Evolutionary conservation across 2,113 vertebrate genomes (phyloP), one percentile per base, ranked within the genome.

Genomic region (Pyrgilauda ruficollis): DNA sequence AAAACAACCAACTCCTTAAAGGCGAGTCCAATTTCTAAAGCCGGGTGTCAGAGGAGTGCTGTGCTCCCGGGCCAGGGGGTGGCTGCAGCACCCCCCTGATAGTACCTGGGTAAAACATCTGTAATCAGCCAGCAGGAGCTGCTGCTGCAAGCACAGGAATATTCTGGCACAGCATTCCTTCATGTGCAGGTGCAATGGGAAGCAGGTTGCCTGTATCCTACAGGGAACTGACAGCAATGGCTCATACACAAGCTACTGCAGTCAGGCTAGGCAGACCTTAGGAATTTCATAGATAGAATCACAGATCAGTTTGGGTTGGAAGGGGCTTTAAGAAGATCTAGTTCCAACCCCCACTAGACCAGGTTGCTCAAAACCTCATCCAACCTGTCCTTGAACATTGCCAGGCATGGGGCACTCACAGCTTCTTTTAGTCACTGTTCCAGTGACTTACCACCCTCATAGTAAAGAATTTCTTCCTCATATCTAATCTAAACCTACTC

Each of bases 171-270:
- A 20, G 19, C 41, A n/a, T 15, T 12, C 33, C 28, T 20, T 10
- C 1, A 0, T 31, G 23, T 2, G 7, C 28, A 6, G 28, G 1
- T n/a, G 49, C 3, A 4, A 0, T 1, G 28, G 50, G 69, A 49
- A 35, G 22, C 4, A 11, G 14, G 27, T 35, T 74, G 33, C 55
- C 5, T 15, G 44, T 22, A 2, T 30, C 50, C 49, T 31, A 5
- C n/a, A 15, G 41, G 39, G 26, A 20, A 10, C 33, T 16, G 5
- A 4, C 21, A 53, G 44, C 22, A 21, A 33, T 8, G 21, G 6
- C 21, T 47, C 64, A 10, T 3, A 2, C 12, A 9, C 11, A 15
- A 4, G 8, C 44, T 50, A 2, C 33, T 3, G 18, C 16, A 3
- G 28, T n/a, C 1, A 1, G 12, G 9, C 12, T 31, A 50, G 63